phyloP scores from a whole-genome alignment of 2,113 vertebrate species.

The Podilymbus podiceps region DNA sequence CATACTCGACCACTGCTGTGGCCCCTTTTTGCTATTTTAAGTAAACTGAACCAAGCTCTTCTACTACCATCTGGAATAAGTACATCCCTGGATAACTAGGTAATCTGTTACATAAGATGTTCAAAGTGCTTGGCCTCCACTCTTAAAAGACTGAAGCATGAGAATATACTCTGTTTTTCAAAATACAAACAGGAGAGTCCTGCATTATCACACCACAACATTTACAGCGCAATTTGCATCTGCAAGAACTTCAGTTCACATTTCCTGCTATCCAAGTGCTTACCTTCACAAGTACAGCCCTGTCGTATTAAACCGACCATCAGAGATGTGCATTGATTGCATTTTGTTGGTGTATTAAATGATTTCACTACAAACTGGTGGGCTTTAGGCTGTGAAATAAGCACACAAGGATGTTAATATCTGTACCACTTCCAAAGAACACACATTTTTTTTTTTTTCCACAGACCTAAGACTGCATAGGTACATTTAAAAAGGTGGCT shows the following conservation, averaged over 20 bases:
- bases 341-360: constrained; percentile 92
- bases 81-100: background rate
- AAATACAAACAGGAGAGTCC: background rate
- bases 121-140: background rate
- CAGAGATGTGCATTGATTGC: constrained; percentile 95
- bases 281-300: constrained; percentile 97
- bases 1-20: background rate
- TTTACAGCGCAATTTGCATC: background rate
- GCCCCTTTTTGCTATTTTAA: background rate
- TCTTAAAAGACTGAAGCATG: background rate
- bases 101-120: background rate
- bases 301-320: constrained; percentile 99
- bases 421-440: background rate
- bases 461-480: background rate
- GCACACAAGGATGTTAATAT: background rate
- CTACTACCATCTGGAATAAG: background rate
- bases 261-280: constrained; percentile 17
- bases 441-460: background rate
- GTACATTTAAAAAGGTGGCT: background rate
- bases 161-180: background rate
- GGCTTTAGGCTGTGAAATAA: constrained; percentile 87
- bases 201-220: background rate
- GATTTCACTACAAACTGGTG: constrained; percentile 98
- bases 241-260: background rate
- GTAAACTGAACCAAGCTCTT: background rate